A percentile compares a stretch with the other conserved stretches of the same genome.
Conservation (phyloP, 1,140 invertebrate species). For the Lutraria rhynchaena region DNA sequence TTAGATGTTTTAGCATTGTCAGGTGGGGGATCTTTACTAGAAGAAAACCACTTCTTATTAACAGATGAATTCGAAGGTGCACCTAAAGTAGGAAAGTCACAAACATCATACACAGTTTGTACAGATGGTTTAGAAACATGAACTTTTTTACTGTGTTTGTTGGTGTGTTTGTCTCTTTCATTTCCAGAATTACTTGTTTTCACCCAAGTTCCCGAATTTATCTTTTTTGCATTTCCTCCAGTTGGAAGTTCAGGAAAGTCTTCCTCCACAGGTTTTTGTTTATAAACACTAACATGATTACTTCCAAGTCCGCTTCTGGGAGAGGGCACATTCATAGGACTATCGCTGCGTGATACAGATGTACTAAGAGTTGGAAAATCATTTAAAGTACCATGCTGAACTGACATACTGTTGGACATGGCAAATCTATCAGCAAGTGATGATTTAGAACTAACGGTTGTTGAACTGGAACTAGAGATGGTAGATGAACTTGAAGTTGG, state of each 20-base stretch:
- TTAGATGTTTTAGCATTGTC: background rate
- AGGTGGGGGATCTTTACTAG: background rate
- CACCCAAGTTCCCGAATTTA: conserved; percentile 15
- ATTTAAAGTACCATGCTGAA: conserved; percentile 68
- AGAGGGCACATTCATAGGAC: background rate
- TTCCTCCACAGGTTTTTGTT: conserved; percentile 47
- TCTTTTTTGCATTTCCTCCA: conserved; percentile 8
- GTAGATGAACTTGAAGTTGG: conserved; percentile 5
- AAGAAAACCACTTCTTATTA: conserved; percentile 53
- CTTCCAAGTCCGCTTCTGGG: background rate
- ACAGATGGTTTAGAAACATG: background rate
- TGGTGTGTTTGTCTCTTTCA: conserved; percentile 2
- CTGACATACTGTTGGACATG: conserved; percentile 65
- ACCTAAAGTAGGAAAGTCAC: conserved; percentile 80
- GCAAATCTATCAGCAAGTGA: conserved; percentile 69
- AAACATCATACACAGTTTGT: conserved; percentile 54
- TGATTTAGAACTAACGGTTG: conserved; percentile 29
- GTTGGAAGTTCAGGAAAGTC: conserved; percentile 66
- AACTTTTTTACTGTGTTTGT: conserved; percentile 16
- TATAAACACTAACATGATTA: conserved; percentile 24
- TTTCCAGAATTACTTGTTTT: conserved; percentile 1
- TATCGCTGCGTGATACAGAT: background rate
- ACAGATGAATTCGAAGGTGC: conserved; percentile 54
- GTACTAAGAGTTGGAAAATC: conserved; percentile 74
- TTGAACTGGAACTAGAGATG: conserved; percentile 1